These are phyloP conservation scores for Sabatieria punctata DNA, from an alignment of 2,888 invertebrate species.

Conservation along the genomic window DNA sequence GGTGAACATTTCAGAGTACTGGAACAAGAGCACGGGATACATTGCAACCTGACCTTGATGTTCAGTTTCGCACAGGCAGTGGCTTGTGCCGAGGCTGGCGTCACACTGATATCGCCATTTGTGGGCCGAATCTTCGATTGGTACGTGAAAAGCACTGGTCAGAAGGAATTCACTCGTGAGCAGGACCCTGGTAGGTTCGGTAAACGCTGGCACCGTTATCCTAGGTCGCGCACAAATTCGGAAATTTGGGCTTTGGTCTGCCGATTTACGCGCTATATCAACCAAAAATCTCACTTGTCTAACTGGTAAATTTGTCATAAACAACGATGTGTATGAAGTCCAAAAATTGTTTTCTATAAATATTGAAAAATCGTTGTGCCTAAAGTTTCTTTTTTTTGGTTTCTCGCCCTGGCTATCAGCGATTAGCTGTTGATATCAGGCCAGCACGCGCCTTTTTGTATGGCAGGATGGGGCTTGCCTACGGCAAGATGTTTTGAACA, in stretches of 20 bases:
- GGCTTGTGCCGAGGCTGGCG: constrained; percentile 91
- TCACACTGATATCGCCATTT: constrained; percentile 95
- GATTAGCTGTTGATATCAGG: too few relatives aligned
- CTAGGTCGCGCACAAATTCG: too few relatives aligned
- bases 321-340: too few relatives aligned
- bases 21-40: constrained; percentile 77
- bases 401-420: too few relatives aligned
- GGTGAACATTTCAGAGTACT: constrained; percentile 51
- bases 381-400: too few relatives aligned
- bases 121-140: constrained; percentile 96
- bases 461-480: too few relatives aligned
- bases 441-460: too few relatives aligned
- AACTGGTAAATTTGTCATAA: too few relatives aligned
- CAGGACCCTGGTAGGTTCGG: constrained; percentile 60
- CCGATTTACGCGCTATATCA: neutral
- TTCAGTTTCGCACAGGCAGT: constrained; percentile 83
- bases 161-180: constrained; percentile 59
- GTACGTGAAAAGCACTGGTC: constrained; percentile 70
- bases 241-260: neutral
- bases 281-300: too few relatives aligned
- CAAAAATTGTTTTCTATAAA: too few relatives aligned
- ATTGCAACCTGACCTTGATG: constrained; percentile 89
- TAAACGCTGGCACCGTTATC: neutral
- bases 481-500: too few relatives aligned
- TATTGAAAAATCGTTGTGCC: too few relatives aligned